phyloP scores from a whole-genome alignment of 1,140 invertebrate species.

The Drosophila saltans region DNA sequence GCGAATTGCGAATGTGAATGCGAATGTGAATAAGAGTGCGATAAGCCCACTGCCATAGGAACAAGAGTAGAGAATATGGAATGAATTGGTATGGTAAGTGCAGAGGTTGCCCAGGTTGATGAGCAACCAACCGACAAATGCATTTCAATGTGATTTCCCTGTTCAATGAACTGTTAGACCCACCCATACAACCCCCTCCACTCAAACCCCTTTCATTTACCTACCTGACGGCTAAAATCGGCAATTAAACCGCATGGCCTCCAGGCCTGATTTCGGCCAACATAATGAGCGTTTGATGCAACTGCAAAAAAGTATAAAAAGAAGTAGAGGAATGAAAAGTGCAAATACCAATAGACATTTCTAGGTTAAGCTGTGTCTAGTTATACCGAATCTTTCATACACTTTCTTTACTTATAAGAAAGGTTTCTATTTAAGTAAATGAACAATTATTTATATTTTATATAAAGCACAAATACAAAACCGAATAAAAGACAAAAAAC shows the following conservation, averaged over 20 bases:
- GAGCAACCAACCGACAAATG: constrained; percentile 22
- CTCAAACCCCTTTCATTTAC: not conserved
- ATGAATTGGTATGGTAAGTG: not conserved
- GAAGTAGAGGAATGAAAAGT: not conserved
- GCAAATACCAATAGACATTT: constrained; percentile 1
- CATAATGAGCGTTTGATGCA: constrained; percentile 7
- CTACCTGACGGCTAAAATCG: not conserved
- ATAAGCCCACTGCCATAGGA: constrained; percentile 4
- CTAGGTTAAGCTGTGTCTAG: not conserved
- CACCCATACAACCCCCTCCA: not conserved
- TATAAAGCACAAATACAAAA: too few relatives aligned
- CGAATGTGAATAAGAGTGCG: constrained; percentile 11
- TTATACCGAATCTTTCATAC: not conserved
- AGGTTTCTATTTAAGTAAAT: too few relatives aligned
- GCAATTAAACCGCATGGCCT: constrained; percentile 7
- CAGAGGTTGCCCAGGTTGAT: not conserved
- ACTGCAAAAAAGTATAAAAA: not conserved
- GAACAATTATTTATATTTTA: too few relatives aligned
- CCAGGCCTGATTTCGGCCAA: constrained; percentile 1
- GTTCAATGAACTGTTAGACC: constrained; percentile 17
- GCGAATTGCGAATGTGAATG: constrained; percentile 39
- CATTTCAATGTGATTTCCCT: constrained; percentile 19
- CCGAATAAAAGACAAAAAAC: too few relatives aligned
- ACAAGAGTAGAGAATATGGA: not conserved
- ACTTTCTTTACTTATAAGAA: not conserved